Percentiles rank a stretch among this genome's conserved stretches.
These are phyloP conservation scores for Chymomyza fuscimana DNA, from an alignment of 2,888 invertebrate species.

Conservation along the genomic window DNA sequence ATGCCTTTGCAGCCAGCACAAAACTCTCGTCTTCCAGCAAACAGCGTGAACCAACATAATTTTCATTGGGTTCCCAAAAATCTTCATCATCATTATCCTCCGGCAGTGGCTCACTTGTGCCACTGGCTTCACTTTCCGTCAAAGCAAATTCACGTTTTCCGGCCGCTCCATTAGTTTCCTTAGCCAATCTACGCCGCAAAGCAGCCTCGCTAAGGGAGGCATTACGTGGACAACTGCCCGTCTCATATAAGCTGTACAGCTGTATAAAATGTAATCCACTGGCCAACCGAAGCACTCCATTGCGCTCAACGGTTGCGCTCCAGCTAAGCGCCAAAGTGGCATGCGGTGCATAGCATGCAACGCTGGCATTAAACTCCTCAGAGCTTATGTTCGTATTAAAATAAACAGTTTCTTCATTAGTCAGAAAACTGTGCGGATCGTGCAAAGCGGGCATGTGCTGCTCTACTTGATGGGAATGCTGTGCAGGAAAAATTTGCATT, in stretches of 20 bases:
- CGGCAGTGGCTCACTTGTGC: slow-evolving; percentile 45
- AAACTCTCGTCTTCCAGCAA: slow-evolving; percentile 77
- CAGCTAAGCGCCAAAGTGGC: slow-evolving; percentile 76
- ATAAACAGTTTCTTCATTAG: slow-evolving; percentile 78
- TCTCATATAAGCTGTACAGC: slow-evolving; percentile 77
- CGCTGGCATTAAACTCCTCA: slow-evolving; percentile 78
- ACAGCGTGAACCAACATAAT: slow-evolving; percentile 77
- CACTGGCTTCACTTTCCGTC: slow-evolving; percentile 37
- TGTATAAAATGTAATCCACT: slow-evolving; percentile 78
- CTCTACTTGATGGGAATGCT: slow-evolving; percentile 54
- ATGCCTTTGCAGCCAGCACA: slow-evolving; percentile 64
- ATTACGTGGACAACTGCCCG: slow-evolving; percentile 69
- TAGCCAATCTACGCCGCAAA: slow-evolving; percentile 30
- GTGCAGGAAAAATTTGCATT: slow-evolving; percentile 65
- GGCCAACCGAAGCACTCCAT: slow-evolving; percentile 59
- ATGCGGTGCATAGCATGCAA: slow-evolving; percentile 74
- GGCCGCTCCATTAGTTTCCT: slow-evolving; percentile 10
- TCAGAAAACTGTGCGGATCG: slow-evolving; percentile 76
- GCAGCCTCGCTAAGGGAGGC: slow-evolving; percentile 30
- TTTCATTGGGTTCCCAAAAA: slow-evolving; percentile 78
- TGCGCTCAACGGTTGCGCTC: slow-evolving; percentile 73
- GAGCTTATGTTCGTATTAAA: slow-evolving; percentile 74
- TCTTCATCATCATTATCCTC: slow-evolving; percentile 73
- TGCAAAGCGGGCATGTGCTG: slow-evolving; percentile 64
- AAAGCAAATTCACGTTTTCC: slow-evolving; percentile 53